Evolutionary conservation across 23 tunicate genomes (phyloP).

Genomic region (Clavelina lepadiformis): DNA sequence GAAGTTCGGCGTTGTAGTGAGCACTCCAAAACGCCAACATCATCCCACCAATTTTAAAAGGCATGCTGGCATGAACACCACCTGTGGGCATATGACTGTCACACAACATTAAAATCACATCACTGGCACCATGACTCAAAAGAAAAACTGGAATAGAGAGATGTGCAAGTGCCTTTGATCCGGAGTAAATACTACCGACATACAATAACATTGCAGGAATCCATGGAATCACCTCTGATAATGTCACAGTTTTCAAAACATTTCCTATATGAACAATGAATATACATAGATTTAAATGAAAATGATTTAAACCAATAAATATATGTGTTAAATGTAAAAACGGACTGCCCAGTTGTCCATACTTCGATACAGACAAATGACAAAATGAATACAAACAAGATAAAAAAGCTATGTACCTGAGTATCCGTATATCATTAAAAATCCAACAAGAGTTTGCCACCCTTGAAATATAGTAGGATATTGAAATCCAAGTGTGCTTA

Average conservation of each 20-base stretch:
- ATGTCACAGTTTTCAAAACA: conserved; percentile 25
- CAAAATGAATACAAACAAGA: not conserved
- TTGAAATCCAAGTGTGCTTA: conserved; percentile 82
- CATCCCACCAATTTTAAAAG: conserved; percentile 57
- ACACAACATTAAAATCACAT: conserved; percentile 59
- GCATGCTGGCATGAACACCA: conserved; percentile 47
- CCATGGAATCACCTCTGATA: conserved; percentile 64
- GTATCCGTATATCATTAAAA: conserved; percentile 16
- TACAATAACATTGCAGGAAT: conserved; percentile 80
- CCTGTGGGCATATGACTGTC: conserved; percentile 61
- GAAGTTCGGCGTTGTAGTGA: conserved; percentile 1
- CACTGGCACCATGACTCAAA: conserved; percentile 66
- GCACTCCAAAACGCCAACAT: conserved; percentile 51
- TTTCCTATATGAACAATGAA: conserved; percentile 31
- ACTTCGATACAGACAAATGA: conserved; percentile 7
- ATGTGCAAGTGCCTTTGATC: conserved; percentile 63
- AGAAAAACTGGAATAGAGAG: conserved; percentile 73
- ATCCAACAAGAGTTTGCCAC: conserved; percentile 64
- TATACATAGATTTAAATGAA: not conserved
- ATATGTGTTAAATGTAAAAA: no score
- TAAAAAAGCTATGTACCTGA: conserved; percentile 28
- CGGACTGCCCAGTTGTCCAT: no score
- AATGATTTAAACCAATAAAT: no score
- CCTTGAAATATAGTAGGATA: conserved; percentile 91
- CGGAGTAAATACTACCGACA: conserved; percentile 67